Evolutionary conservation across 1,140 invertebrate genomes (phyloP).

Genomic region (Campoletis sonorensis): DNA sequence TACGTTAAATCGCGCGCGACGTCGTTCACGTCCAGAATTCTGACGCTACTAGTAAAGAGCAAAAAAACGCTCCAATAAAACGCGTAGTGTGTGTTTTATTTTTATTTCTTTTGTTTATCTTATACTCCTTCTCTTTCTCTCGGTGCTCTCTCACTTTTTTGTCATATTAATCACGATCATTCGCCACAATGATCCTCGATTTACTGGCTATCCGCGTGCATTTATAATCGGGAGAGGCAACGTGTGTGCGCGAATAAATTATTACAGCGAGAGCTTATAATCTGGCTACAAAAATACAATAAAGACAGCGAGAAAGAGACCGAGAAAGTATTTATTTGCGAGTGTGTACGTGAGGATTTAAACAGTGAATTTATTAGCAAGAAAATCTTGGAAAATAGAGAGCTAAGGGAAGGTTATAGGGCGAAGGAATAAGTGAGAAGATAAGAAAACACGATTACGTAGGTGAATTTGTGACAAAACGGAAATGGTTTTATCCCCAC

Average conservation of each 20-base stretch:
- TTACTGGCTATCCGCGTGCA: neutral
- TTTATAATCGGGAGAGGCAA: neutral
- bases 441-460: neutral
- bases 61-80: neutral
- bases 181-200: neutral
- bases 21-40: neutral
- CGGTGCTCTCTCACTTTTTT: neutral
- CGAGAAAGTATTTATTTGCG: too few relatives aligned
- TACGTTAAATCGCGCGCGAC: neutral
- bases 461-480: neutral
- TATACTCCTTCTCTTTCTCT: neutral
- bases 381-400: neutral
- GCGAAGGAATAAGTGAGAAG: neutral
- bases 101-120: constrained; percentile 19
- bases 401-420: neutral
- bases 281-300: too few relatives aligned
- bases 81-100: constrained; percentile 4
- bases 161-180: neutral
- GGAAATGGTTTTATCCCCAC: neutral
- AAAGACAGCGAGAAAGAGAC: too few relatives aligned
- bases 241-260: neutral
- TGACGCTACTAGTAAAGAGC: neutral
- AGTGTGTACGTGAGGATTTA: too few relatives aligned
- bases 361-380: neutral
- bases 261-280: neutral